phyloP scores from a whole-genome alignment of 2,113 vertebrate genomes.

The Pandion haliaetus region DNA sequence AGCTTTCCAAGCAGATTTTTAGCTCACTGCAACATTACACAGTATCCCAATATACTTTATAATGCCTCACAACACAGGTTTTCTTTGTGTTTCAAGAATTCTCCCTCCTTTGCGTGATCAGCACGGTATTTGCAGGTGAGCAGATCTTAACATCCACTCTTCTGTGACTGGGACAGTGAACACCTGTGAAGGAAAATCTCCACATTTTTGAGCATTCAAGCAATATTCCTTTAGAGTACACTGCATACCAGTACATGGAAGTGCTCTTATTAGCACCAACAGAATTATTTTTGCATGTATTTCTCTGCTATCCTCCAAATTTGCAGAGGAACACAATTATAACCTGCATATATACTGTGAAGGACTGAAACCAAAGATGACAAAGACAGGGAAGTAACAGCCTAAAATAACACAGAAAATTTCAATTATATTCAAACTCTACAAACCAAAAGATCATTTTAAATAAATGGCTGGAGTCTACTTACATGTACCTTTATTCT shows the following conservation, averaged over 20 bases:
- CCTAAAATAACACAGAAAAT: not conserved
- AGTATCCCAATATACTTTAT: not conserved
- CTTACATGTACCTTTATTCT: not conserved
- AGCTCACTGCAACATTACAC: not conserved
- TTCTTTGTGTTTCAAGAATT: not conserved
- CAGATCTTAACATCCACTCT: not conserved
- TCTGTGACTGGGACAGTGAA: not conserved
- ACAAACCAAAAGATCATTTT: not conserved
- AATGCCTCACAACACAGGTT: not conserved
- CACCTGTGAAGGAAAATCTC: not conserved
- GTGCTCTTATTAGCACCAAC: not conserved
- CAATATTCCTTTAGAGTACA: not conserved
- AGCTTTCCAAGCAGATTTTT: not conserved
- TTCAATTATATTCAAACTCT: not conserved
- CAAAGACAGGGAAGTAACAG: not conserved
- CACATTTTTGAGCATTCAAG: not conserved
- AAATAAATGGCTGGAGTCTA: not conserved
- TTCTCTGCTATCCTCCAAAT: not conserved
- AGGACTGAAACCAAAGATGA: not conserved
- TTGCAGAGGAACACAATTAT: not conserved
- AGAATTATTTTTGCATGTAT: not conserved
- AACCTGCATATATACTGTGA: not conserved
- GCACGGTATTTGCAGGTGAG: not conserved
- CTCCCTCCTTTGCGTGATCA: not conserved
- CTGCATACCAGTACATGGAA: not conserved